phyloP scores from a whole-genome alignment of 2,888 invertebrate species.

The Drosophila kanekoi region DNA sequence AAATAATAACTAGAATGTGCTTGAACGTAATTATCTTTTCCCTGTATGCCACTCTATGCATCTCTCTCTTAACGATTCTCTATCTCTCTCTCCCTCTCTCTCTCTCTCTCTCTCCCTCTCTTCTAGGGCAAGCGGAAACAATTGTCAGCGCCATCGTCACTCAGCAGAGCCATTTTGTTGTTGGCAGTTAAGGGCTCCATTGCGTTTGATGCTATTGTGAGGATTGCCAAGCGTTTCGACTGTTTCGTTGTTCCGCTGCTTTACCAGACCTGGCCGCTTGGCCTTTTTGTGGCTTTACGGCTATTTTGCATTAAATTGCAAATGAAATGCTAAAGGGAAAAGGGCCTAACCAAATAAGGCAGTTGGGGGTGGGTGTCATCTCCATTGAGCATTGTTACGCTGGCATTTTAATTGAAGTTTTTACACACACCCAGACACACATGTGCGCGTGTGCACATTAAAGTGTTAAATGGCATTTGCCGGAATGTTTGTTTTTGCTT shows the following conservation, averaged over 20 bases:
- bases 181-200: conserved; percentile 65
- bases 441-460: conserved; percentile 50
- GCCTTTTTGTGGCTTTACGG: conserved; percentile 66
- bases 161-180: conserved; percentile 56
- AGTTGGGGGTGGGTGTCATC: conserved; percentile 19
- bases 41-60: neutral
- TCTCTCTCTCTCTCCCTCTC: neutral
- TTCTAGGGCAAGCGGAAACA: conserved; percentile 58
- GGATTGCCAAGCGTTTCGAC: conserved; percentile 46
- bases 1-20: conserved; percentile 18
- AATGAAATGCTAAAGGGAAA: conserved; percentile 43
- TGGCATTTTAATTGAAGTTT: conserved; percentile 72
- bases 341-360: conserved; percentile 10
- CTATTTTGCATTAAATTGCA: conserved; percentile 72
- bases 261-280: conserved; percentile 36
- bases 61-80: neutral
- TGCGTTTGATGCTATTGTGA: conserved; percentile 67
- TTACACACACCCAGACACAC: conserved; percentile 23
- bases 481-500: conserved; percentile 36
- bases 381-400: conserved; percentile 57
- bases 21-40: neutral
- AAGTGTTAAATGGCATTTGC: conserved; percentile 62
- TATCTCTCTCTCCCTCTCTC: neutral
- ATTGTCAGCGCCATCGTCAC: conserved; percentile 71
- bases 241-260: conserved; percentile 26